Evolutionary conservation across 2,888 invertebrate species (phyloP).

Genomic region (Folsomia manolachei): DNA sequence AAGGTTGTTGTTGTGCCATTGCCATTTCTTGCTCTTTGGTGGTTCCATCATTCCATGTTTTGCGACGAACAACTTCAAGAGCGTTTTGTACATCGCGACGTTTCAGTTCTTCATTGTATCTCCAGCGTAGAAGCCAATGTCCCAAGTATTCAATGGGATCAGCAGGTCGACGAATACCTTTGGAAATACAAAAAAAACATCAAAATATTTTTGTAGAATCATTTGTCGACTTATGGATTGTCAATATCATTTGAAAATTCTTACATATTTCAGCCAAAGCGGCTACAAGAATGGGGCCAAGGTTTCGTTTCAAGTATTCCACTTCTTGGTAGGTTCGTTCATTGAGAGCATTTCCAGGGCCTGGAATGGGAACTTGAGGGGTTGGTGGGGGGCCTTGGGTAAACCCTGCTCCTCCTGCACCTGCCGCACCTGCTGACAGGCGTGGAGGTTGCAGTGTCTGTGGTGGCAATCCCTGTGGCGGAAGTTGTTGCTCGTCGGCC

Average conservation of each 20-base stretch:
- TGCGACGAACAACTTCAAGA: slow-evolving; percentile 42
- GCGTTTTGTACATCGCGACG: slow-evolving; percentile 48
- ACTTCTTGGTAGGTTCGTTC: slow-evolving; percentile 48
- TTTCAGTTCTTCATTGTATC: slow-evolving; percentile 50
- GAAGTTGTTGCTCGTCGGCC: not conserved
- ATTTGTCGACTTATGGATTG: too few relatives aligned
- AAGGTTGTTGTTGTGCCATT: slow-evolving; percentile 19
- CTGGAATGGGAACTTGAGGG: not conserved
- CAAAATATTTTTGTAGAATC: too few relatives aligned
- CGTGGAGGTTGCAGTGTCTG: not conserved
- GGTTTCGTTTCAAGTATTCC: slow-evolving; percentile 44
- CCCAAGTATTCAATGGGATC: slow-evolving; percentile 49
- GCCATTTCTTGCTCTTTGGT: not conserved
- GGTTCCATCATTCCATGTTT: slow-evolving; percentile 36
- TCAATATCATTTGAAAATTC: too few relatives aligned
- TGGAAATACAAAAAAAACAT: too few relatives aligned
- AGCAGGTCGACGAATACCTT: slow-evolving; percentile 45
- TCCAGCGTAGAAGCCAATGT: slow-evolving; percentile 50
- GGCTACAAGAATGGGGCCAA: slow-evolving; percentile 49
- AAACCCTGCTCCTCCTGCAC: slow-evolving; percentile 12
- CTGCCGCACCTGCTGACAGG: not conserved
- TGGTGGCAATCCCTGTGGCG: not conserved
- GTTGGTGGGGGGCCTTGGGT: slow-evolving; percentile 17
- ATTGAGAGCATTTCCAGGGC: slow-evolving; percentile 22
- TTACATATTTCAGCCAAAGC: slow-evolving; percentile 49